Percentiles rank a stretch among this genome's conserved stretches.
Conservation (phyloP, 2,888 invertebrate genomes). For the Mythimna lalbum region DNA sequence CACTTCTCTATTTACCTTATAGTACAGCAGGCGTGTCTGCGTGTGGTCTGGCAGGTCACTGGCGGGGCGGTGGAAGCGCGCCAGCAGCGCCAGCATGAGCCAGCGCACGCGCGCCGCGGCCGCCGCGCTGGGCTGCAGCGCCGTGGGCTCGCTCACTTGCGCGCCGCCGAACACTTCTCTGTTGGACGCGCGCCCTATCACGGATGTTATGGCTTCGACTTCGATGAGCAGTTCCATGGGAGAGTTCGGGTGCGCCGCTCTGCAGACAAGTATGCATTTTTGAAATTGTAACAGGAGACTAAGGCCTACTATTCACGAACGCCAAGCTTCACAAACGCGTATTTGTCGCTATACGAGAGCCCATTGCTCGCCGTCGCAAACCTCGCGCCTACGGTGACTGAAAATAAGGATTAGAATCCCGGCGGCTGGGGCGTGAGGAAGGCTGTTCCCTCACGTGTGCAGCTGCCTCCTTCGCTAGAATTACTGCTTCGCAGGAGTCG, state of each 20-base stretch:
- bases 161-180: slow-evolving; percentile 81
- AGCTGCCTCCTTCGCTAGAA: too few species aligned
- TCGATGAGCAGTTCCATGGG: slow-evolving; percentile 93
- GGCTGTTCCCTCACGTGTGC: too few species aligned
- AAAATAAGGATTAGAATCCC: too few species aligned
- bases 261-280: slow-evolving; percentile 43
- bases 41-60: slow-evolving; percentile 61
- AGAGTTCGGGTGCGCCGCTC: slow-evolving; percentile 90
- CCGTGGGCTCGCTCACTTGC: slow-evolving; percentile 58
- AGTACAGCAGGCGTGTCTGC: slow-evolving; percentile 62
- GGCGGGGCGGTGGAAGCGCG: slow-evolving; percentile 90
- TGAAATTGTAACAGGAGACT: too few species aligned
- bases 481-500: too few species aligned
- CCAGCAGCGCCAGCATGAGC: slow-evolving; percentile 94
- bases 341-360: too few species aligned
- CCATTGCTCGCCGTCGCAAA: too few species aligned
- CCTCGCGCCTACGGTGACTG: too few species aligned
- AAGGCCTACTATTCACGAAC: too few species aligned
- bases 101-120: slow-evolving; percentile 93
- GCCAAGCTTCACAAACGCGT: too few species aligned
- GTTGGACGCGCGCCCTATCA: slow-evolving; percentile 93
- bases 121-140: slow-evolving; percentile 86
- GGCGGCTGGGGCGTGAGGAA: too few species aligned
- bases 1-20: slow-evolving; percentile 69
- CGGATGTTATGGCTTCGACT: slow-evolving; percentile 94